phyloP scores from a whole-genome alignment of 2,888 invertebrate species.

The Ectemnius continuus region DNA sequence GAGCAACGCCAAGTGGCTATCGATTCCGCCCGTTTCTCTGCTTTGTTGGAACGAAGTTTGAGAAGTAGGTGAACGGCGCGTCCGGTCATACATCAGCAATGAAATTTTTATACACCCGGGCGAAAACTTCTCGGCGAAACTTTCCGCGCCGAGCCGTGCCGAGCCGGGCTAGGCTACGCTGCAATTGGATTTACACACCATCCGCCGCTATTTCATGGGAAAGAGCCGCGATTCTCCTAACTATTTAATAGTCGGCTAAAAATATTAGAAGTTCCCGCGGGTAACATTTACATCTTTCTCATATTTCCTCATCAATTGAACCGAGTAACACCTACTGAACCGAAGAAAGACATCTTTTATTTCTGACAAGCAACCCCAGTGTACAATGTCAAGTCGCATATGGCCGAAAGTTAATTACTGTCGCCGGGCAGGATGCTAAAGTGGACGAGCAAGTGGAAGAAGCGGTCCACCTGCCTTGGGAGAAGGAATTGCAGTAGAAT shows the following conservation, averaged over 20 bases:
- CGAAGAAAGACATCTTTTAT: too few relatives aligned
- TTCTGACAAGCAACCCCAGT: too few relatives aligned
- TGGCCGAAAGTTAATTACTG: too few relatives aligned
- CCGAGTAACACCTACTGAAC: too few relatives aligned
- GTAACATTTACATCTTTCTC: too few relatives aligned
- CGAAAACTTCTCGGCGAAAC: not conserved
- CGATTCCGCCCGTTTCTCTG: not conserved
- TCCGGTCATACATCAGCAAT: not conserved
- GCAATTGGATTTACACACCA: not conserved
- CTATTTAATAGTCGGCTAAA: too few relatives aligned
- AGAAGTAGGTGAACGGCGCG: slow-evolving; percentile 9
- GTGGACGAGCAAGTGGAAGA: not conserved
- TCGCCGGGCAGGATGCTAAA: too few relatives aligned
- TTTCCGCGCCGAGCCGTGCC: not conserved
- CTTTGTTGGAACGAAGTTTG: not conserved
- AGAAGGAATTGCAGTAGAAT: not conserved
- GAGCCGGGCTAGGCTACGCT: not conserved
- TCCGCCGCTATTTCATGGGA: too few relatives aligned
- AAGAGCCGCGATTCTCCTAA: too few relatives aligned
- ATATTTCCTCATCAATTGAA: too few relatives aligned
- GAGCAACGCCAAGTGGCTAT: not conserved
- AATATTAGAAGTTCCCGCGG: too few relatives aligned
- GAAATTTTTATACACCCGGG: slow-evolving; percentile 2
- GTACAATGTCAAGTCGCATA: too few relatives aligned
- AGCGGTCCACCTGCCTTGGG: not conserved